Evolutionary conservation across 2,113 vertebrate genomes (phyloP).

Genomic region (Gobiocypris rarus): DNA sequence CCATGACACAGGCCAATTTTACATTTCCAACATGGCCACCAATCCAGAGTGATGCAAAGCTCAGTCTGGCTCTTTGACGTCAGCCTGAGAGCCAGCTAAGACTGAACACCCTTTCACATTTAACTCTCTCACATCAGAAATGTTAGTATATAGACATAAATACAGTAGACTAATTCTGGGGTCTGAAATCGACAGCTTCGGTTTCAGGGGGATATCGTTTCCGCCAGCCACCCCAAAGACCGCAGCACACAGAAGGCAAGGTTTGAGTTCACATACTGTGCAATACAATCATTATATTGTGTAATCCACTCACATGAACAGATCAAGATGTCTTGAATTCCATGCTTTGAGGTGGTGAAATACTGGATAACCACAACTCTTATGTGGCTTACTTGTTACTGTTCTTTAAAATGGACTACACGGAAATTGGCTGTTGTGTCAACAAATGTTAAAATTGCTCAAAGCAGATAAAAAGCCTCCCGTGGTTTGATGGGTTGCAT

Average conservation of each 20-base stretch:
- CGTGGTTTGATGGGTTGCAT: slow-evolving; percentile 30
- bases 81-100: slow-evolving; percentile 41
- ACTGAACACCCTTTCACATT: slow-evolving; percentile 31
- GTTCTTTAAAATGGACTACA: slow-evolving; percentile 38
- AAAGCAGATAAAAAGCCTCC: neutral
- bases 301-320: slow-evolving; percentile 64
- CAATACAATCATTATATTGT: slow-evolving; percentile 49
- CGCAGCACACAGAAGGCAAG: slow-evolving; percentile 14
- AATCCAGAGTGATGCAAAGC: slow-evolving; percentile 41
- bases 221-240: neutral
- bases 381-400: slow-evolving; percentile 58
- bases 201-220: neutral
- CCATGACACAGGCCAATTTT: slow-evolving; percentile 69
- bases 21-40: slow-evolving; percentile 57
- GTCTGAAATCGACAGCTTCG: slow-evolving; percentile 1
- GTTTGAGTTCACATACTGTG: neutral
- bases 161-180: neutral
- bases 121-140: slow-evolving; percentile 38
- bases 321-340: slow-evolving; percentile 68
- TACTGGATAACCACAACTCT: slow-evolving; percentile 66
- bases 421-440: slow-evolving; percentile 52
- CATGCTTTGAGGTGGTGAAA: slow-evolving; percentile 62
- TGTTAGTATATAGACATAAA: neutral
- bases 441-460: slow-evolving; percentile 19
- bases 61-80: slow-evolving; percentile 24